A percentile compares a stretch with the other conserved stretches of the same genome.
phyloP scores from a whole-genome alignment of 1,140 invertebrate species.

The Zaprionus taronus region DNA sequence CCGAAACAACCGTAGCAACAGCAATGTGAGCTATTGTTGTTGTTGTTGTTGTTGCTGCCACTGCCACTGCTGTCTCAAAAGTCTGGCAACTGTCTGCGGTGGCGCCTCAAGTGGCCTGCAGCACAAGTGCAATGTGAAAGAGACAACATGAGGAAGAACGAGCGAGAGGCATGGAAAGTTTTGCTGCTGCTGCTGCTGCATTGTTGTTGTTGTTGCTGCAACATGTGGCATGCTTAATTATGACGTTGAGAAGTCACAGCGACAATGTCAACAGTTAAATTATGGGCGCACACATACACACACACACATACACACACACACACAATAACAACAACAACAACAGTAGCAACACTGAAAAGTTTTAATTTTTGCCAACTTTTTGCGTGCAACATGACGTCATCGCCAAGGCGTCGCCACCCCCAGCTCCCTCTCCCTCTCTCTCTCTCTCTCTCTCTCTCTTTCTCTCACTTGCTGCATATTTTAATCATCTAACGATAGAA shows the following conservation, averaged over 20 bases:
- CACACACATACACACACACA: constrained; percentile 16
- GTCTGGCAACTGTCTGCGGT: constrained; percentile 77
- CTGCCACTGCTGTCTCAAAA: constrained; percentile 48
- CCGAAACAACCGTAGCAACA: constrained; percentile 25
- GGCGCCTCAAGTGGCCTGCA: constrained; percentile 62
- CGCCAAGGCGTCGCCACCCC: neutral
- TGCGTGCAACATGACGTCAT: constrained; percentile 41
- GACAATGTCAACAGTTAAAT: constrained; percentile 66
- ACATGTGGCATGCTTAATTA: constrained; percentile 79
- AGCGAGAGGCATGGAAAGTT: constrained; percentile 48
- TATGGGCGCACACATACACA: constrained; percentile 38
- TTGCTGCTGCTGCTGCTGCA: constrained; percentile 41
- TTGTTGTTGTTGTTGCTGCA: constrained; percentile 50
- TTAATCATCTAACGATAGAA: constrained; percentile 24
- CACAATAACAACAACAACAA: neutral
- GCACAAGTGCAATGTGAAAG: constrained; percentile 33
- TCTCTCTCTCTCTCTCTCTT: neutral
- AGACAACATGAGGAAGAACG: constrained; percentile 19
- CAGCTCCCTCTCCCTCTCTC: neutral
- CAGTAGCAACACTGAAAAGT: constrained; percentile 10
- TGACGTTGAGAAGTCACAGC: constrained; percentile 66
- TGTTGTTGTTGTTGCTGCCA: constrained; percentile 42
- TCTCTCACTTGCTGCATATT: constrained; percentile 17
- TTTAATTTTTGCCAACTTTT: constrained; percentile 34
- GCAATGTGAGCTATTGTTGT: constrained; percentile 18